Conservation (phyloP, 2,888 invertebrate genomes). For the Macaria notata region DNA sequence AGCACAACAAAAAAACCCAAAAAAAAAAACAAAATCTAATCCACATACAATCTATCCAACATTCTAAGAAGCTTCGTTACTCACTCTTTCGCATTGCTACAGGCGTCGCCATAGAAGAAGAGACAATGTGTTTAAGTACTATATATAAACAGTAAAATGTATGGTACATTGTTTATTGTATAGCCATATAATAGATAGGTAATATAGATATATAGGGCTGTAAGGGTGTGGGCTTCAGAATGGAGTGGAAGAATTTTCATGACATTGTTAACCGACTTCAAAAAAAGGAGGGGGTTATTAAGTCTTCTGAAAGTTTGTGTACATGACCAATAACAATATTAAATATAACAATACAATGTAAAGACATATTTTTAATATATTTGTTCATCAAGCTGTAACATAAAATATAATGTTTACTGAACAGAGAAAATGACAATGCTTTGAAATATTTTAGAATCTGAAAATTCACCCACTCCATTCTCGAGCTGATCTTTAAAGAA, state of each 20-base stretch:
- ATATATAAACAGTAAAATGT: conserved; percentile 46
- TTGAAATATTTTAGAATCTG: no score
- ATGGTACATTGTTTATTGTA: conserved; percentile 20
- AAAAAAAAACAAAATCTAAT: conserved; percentile 48
- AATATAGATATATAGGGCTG: conserved; percentile 21
- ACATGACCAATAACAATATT: no score
- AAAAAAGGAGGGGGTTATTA: no score
- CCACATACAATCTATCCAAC: conserved; percentile 54
- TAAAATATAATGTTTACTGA: no score
- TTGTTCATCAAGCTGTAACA: no score
- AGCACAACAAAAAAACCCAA: conserved; percentile 33
- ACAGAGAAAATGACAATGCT: no score
- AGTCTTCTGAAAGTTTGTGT: no score
- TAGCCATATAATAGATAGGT: background rate
- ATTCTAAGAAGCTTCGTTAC: conserved; percentile 74
- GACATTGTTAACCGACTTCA: no score
- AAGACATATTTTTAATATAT: no score
- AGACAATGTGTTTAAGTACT: conserved; percentile 71
- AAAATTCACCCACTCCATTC: conserved; percentile 9
- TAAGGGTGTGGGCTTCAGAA: conserved; percentile 19
- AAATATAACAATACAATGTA: no score
- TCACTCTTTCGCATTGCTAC: conserved; percentile 82
- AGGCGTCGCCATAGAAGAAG: conserved; percentile 78
- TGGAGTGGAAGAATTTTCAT: conserved; percentile 14
- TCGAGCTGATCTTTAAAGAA: conserved; percentile 11